Percentiles rank a stretch among this genome's conserved stretches.
Conservation (phyloP, 2,113 vertebrate genomes). For the Perccottus glenii region DNA sequence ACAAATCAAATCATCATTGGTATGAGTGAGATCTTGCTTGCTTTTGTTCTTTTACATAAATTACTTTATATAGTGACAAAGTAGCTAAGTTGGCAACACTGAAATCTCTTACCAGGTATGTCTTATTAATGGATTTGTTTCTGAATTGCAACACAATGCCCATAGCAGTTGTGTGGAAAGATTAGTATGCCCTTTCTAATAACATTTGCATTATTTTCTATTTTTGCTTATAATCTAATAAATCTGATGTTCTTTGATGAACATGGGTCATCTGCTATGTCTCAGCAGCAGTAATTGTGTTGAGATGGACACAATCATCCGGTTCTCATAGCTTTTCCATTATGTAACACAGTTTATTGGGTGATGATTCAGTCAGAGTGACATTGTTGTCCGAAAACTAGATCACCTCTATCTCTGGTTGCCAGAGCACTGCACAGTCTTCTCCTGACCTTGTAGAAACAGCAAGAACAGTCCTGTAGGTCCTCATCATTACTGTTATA, state of each 20-base stretch:
- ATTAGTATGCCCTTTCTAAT: not conserved
- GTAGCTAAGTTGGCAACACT: no score
- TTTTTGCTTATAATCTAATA: conserved; percentile 24
- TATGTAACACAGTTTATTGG: conserved; percentile 63
- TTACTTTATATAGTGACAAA: no score
- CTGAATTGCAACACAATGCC: no score
- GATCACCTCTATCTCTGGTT: conserved; percentile 29
- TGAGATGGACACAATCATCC: conserved; percentile 35
- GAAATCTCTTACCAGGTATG: no score
- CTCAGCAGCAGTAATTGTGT: conserved; percentile 30
- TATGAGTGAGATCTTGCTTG: no score
- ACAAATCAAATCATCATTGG: no score
- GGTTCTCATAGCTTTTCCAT: conserved; percentile 44
- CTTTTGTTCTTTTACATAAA: no score
- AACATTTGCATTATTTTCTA: conserved; percentile 17
- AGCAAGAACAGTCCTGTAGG: conserved; percentile 34
- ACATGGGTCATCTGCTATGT: conserved; percentile 39
- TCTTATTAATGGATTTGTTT: no score
- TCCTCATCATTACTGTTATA: conserved; percentile 51
- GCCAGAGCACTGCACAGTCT: conserved; percentile 12
- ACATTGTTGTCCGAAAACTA: conserved; percentile 55
- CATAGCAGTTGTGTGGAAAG: no score
- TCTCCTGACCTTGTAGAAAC: conserved; percentile 13
- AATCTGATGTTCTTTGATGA: conserved; percentile 23
- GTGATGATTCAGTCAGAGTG: conserved; percentile 57